These are phyloP conservation scores for Drosophila ironensis DNA, from an alignment of 1,140 invertebrate species.

Conservation along the genomic window DNA sequence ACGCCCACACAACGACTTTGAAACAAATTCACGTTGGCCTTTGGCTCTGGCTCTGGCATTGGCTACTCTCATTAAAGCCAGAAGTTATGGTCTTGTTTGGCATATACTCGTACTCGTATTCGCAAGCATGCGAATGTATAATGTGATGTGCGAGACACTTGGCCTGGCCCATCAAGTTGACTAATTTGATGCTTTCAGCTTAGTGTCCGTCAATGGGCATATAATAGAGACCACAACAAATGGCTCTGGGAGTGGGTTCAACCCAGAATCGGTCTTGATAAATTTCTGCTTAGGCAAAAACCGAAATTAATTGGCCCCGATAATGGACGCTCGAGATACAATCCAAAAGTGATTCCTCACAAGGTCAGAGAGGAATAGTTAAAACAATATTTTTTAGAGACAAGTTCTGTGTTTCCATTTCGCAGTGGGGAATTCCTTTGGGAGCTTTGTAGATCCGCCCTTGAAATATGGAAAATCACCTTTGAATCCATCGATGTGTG, in stretches of 20 bases:
- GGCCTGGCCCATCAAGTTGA: conserved; percentile 36
- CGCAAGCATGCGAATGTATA: neutral
- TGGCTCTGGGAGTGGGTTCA: neutral
- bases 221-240: conserved; percentile 26
- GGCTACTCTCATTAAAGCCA: conserved; percentile 61
- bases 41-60: conserved; percentile 60
- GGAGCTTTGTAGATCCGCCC: neutral
- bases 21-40: conserved; percentile 68
- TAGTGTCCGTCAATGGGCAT: conserved; percentile 45
- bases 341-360: too few relatives aligned
- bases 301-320: neutral
- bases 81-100: conserved; percentile 53
- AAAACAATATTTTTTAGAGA: too few relatives aligned
- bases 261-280: neutral
- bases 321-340: too few relatives aligned
- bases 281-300: neutral
- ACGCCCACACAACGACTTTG: conserved; percentile 65
- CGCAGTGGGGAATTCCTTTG: neutral
- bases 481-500: neutral
- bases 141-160: conserved; percentile 18
- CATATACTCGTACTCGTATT: conserved; percentile 4
- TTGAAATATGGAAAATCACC: neutral
- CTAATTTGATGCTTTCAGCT: conserved; percentile 42
- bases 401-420: too few relatives aligned
- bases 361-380: too few relatives aligned